phyloP scores from a whole-genome alignment of 2,888 invertebrate species.

The Halictus ligatus region DNA sequence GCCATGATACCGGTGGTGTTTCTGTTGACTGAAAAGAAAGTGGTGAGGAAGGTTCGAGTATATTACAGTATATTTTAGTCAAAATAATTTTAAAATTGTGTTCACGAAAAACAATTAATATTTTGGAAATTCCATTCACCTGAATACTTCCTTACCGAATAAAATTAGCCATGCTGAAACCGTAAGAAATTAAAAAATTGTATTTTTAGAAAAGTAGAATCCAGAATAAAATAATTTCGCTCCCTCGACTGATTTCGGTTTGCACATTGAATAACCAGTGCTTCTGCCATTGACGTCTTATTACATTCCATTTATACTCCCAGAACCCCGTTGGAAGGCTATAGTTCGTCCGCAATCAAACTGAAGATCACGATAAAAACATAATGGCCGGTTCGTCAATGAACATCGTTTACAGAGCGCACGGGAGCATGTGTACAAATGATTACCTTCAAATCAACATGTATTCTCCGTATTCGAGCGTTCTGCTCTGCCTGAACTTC shows the following conservation, averaged over 20 bases:
- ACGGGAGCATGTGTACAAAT: conserved; percentile 10
- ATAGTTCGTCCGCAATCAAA: conserved; percentile 3
- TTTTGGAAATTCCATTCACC: neutral
- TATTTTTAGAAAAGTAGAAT: neutral
- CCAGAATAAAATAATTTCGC: neutral
- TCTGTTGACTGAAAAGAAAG: too few species aligned
- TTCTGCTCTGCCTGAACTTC: conserved; percentile 16
- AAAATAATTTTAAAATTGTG: too few species aligned
- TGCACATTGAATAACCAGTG: neutral
- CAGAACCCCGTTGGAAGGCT: neutral
- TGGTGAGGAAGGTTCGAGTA: too few species aligned
- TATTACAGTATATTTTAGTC: too few species aligned
- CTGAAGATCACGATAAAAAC: neutral
- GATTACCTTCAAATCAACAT: conserved; percentile 31
- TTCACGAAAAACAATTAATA: too few species aligned
- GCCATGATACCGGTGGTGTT: too few species aligned
- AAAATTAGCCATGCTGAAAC: neutral
- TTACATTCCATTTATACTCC: conserved; percentile 3
- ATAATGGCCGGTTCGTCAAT: conserved; percentile 14
- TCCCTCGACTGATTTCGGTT: neutral
- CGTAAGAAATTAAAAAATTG: neutral
- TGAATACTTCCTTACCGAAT: neutral
- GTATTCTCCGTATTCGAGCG: conserved; percentile 10
- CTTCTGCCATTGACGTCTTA: neutral
- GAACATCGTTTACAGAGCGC: conserved; percentile 6